Evolutionary conservation across 2,113 vertebrate genomes (phyloP).

Genomic region (Onychostoma macrolepis): DNA sequence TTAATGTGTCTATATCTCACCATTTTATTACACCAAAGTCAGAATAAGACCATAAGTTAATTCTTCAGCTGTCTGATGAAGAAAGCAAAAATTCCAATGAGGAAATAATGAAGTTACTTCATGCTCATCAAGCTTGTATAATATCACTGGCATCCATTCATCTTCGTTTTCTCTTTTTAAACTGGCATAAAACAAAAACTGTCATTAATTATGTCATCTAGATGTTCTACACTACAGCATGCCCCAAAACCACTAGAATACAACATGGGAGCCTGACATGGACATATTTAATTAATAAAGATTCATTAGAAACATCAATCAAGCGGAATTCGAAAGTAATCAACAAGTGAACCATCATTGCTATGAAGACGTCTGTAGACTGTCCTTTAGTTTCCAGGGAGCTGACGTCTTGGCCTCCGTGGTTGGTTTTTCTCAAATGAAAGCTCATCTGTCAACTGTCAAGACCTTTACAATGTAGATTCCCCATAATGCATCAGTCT

Average conservation of each 20-base stretch:
- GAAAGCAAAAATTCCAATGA: neutral
- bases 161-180: neutral
- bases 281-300: neutral
- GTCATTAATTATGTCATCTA: neutral
- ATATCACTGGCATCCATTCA: neutral
- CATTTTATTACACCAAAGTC: slow-evolving; percentile 68
- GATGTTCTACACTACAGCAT: neutral
- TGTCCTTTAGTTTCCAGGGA: slow-evolving; percentile 83
- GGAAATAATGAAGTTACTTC: neutral
- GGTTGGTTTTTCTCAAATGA: slow-evolving; percentile 82
- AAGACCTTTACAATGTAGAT: slow-evolving; percentile 79
- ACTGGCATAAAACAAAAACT: neutral
- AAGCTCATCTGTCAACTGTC: slow-evolving; percentile 88
- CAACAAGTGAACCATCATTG: slow-evolving; percentile 27
- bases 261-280: neutral
- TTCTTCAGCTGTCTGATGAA: slow-evolving; percentile 1
- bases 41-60: slow-evolving; percentile 20
- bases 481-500: slow-evolving; percentile 75
- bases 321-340: slow-evolving; percentile 12
- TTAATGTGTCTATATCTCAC: slow-evolving; percentile 79
- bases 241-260: neutral
- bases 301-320: slow-evolving; percentile 33
- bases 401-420: slow-evolving; percentile 71
- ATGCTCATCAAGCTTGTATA: neutral
- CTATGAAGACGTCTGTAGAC: slow-evolving; percentile 38